Conservation (phyloP, 1,140 invertebrate genomes). For the Drosophila asahinai region DNA sequence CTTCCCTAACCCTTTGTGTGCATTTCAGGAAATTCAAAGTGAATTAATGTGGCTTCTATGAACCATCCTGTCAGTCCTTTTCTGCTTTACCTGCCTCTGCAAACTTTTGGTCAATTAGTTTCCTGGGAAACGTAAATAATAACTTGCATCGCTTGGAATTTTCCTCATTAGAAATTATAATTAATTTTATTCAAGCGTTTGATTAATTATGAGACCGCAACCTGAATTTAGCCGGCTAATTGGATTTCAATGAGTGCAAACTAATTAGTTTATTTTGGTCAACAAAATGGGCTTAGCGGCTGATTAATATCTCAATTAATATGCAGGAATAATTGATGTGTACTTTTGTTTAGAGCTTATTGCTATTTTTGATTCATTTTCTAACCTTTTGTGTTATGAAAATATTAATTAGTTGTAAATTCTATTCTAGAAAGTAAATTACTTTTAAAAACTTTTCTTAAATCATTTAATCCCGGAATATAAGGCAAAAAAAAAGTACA, state of each 20-base stretch:
- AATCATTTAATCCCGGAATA: not conserved
- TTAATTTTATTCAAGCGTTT: constrained; percentile 13
- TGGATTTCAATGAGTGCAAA: constrained; percentile 13
- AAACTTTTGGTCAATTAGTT: constrained; percentile 21
- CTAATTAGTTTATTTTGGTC: constrained; percentile 18
- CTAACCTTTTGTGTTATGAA: too few relatives aligned
- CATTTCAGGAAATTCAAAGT: too few relatives aligned
- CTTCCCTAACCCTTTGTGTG: too few relatives aligned
- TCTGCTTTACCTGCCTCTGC: not conserved
- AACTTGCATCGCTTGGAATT: not conserved
- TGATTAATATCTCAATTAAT: constrained; percentile 6
- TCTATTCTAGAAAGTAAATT: not conserved
- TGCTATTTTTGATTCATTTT: not conserved
- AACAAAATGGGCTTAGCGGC: not conserved
- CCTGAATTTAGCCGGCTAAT: constrained; percentile 14
- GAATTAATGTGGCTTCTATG: constrained; percentile 1
- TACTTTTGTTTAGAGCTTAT: not conserved
- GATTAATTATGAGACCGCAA: constrained; percentile 14
- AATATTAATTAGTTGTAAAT: too few relatives aligned
- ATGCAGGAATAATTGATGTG: not conserved
- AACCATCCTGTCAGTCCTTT: not conserved
- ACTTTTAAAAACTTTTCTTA: too few relatives aligned
- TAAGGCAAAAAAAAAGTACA: not conserved
- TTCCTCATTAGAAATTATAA: constrained; percentile 4
- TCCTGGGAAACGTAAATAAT: not conserved